Conservation (phyloP, 2,797 vertebrate genomes). For the Danio choprae region DNA sequence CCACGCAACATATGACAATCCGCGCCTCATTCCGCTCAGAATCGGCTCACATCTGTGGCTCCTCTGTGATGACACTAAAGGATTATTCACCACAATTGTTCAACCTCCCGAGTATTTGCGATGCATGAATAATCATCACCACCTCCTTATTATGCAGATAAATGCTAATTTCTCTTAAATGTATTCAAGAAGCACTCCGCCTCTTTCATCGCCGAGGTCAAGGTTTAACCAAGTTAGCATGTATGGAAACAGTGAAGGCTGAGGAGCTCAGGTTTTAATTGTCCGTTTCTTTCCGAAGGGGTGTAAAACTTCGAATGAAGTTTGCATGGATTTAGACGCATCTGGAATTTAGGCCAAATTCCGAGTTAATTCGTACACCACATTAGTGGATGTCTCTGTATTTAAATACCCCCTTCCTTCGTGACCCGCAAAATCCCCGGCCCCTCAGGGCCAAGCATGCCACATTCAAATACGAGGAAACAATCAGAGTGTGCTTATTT, state of each 20-base stretch:
- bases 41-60: slow-evolving; percentile 60
- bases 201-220: slow-evolving; percentile 40
- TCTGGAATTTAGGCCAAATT: slow-evolving; percentile 26
- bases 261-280: slow-evolving; percentile 31
- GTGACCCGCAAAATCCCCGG: slow-evolving; percentile 52
- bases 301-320: slow-evolving; percentile 18
- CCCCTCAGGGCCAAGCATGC: slow-evolving; percentile 58
- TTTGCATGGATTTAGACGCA: slow-evolving; percentile 8
- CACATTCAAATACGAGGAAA: slow-evolving; percentile 85
- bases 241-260: slow-evolving; percentile 12
- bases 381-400: slow-evolving; percentile 35
- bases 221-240: slow-evolving; percentile 30
- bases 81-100: slow-evolving; percentile 60
- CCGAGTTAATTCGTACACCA: slow-evolving; percentile 19
- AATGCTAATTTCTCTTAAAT: slow-evolving; percentile 75
- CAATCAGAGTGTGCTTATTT: slow-evolving; percentile 80
- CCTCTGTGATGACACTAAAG: slow-evolving; percentile 40
- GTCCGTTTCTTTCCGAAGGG: not conserved
- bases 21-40: slow-evolving; percentile 49
- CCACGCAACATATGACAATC: slow-evolving; percentile 59
- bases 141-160: slow-evolving; percentile 79
- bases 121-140: slow-evolving; percentile 74
- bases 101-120: slow-evolving; percentile 41
- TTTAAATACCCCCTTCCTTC: slow-evolving; percentile 61
- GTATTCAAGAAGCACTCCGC: slow-evolving; percentile 70